phyloP scores from a whole-genome alignment of 2,888 invertebrate genomes.

The Ctenicera cuprea region DNA sequence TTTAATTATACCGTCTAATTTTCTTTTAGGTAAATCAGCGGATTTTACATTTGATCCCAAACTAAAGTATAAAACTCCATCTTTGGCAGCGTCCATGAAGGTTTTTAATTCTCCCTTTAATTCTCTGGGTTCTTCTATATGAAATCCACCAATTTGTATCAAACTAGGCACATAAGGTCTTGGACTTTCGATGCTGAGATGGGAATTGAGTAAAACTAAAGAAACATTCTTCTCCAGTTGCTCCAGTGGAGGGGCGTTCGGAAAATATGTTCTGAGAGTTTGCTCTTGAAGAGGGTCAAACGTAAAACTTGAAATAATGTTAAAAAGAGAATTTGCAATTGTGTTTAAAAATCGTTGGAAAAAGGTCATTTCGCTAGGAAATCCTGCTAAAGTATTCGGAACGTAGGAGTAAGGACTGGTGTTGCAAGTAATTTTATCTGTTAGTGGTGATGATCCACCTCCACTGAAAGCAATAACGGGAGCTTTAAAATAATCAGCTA shows the following conservation, averaged over 20 bases:
- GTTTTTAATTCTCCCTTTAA: constrained; percentile 72
- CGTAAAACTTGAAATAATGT: background rate
- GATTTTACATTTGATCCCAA: constrained; percentile 77
- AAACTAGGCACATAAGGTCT: constrained; percentile 75
- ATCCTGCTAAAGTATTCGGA: constrained; percentile 28
- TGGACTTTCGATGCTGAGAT: constrained; percentile 73
- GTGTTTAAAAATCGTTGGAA: constrained; percentile 63
- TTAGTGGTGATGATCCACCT: constrained; percentile 58
- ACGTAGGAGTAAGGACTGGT: constrained; percentile 66
- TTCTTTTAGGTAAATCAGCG: constrained; percentile 74
- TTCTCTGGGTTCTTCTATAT: constrained; percentile 64
- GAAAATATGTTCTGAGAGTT: constrained; percentile 55
- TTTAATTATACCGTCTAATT: constrained; percentile 74
- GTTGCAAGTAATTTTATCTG: constrained; percentile 62
- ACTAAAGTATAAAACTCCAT: constrained; percentile 77
- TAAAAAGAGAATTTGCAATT: no score
- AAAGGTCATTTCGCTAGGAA: constrained; percentile 61
- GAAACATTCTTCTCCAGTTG: constrained; percentile 55
- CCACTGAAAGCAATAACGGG: constrained; percentile 65
- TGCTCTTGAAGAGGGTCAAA: background rate
- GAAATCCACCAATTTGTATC: constrained; percentile 76
- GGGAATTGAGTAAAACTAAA: constrained; percentile 65
- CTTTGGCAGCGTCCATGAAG: constrained; percentile 73
- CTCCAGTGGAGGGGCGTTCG: constrained; percentile 53
- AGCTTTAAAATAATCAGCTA: constrained; percentile 65